Base-by-base conservation (phyloP, 2,888 invertebrate genomes). In the Marronus borbonicus region DNA sequence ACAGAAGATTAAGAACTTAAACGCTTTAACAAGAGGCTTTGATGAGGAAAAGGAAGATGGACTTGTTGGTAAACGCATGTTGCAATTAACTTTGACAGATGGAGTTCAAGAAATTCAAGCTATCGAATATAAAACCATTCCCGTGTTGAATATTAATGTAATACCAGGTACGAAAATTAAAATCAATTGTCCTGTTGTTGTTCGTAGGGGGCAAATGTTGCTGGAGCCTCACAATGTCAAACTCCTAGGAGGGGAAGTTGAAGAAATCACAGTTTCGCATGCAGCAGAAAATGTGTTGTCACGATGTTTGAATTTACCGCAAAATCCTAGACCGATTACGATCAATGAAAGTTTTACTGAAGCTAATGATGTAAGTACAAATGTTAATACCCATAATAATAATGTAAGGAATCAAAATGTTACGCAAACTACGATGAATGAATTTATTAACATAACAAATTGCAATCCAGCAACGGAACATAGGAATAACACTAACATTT, bases 221-320 rank as follows among this genome's bases (percentile, higher is more conserved):
- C 87, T 96, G 79, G 91, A 93, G 78, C 91, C 91, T 76, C 87
- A 87, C 65, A 89, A 92, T 69, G 85, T 95, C 4, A 90, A 91
- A 80, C 87, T 94, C 77, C 86, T 95, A 0, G 95, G 95, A 0
- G 96, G 96, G 0, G 94, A 94, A 87, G 93, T 95, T 0, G 93
- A 94, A 66, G 91, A 90, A 75, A 86, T 94, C 36, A 86, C 90
- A 0, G 84, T 91, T 0, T 83, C 89, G 2, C 92, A 94, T 87
- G 92, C 92, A 0, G 85, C 91, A 8, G 92, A 93, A 82, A 93
- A 92, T 80, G 86, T 93, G 5, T 85, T 95, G 64, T 91, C 92
- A 1, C 86, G 90, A 82, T 90, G 90, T 80, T 86, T 94, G 84
- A 89, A 90, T n/a, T 80, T 92, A 55, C 89, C 90, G 12, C 88